Base-by-base conservation (phyloP, 2,888 invertebrate genomes). In the Eutolmus rufibarbis region DNA sequence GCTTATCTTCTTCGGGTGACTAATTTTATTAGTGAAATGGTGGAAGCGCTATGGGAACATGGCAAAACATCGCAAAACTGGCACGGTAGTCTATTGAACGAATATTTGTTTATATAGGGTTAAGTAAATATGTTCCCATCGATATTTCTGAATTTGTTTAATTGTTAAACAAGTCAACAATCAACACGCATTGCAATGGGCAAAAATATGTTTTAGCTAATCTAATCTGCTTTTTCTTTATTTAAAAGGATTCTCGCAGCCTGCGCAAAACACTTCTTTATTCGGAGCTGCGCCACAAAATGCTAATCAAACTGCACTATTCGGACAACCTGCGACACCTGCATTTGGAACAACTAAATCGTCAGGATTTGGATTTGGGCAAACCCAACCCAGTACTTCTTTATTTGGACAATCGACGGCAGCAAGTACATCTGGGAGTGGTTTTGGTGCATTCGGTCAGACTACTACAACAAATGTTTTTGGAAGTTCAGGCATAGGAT, bases 381-480 rank as follows among this genome's bases (percentile, higher is more conserved):
- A 89, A 89, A 92, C 90, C 90, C 94, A 89, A 0, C 90, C 94
- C 0, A 91, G 91, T 1, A 92, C 92, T 0, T 91, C 93, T 0
- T 90, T 95, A 28, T 95, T 95, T 91, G 95, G 95, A 0, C 92
- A 94, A 9, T 90, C 91, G 3, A 90, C 94, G n/a, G 90, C 93
- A 0, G 90, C 93, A 5, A 91, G 93, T 2, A 89, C 93, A 12
- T 91, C 91, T 91, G 93, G 93, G 90, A 93, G 88, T 34, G 93
- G 94, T 5, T 93, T 94, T 0, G 94, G 94, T 0, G 91, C 95
- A 7, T 96, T 96, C 90, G 96, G 96, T 0, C 95, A 95, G 90
- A 90, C 93, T 0, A 94, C 94, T 90, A 92, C 94, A n/a, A 92
- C 92, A 0, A 90, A 92, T 89, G 91, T 94, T 1, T 94, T 94